Conservation (phyloP, 2,797 vertebrate genomes). For the Halcyon smyrnensis region DNA sequence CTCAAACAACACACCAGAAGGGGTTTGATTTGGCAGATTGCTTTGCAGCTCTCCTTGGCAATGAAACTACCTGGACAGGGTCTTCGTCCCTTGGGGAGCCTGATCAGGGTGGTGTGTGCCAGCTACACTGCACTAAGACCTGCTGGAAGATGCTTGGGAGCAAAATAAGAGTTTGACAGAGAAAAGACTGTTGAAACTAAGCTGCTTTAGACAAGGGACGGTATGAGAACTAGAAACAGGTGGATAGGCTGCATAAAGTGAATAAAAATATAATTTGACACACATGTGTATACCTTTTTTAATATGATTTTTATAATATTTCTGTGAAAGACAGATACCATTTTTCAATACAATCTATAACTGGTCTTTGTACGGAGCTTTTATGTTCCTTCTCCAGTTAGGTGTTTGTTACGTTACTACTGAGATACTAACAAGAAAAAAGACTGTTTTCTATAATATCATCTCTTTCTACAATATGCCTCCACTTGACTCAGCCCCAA, state of each 20-base stretch:
- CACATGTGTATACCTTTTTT: neutral
- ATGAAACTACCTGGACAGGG: fast-evolving
- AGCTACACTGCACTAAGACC: neutral
- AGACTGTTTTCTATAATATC: neutral
- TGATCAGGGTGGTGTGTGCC: fast-evolving
- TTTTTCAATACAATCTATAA: neutral
- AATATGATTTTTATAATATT: neutral
- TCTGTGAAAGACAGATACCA: neutral
- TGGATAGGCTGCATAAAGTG: neutral
- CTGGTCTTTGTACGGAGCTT: neutral
- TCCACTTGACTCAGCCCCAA: neutral
- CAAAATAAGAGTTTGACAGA: neutral
- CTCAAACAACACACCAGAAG: neutral
- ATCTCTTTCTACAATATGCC: neutral
- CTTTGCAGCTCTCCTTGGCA: neutral
- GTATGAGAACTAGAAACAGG: neutral
- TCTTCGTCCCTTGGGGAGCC: neutral
- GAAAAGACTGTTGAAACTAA: neutral
- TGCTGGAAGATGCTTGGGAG: neutral
- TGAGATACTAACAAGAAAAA: neutral
- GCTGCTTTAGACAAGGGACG: neutral
- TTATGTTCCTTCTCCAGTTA: neutral
- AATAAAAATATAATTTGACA: neutral
- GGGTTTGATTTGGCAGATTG: neutral
- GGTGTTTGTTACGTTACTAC: neutral